Conservation (phyloP, 2,113 vertebrate genomes). For the Antigone vipio region DNA sequence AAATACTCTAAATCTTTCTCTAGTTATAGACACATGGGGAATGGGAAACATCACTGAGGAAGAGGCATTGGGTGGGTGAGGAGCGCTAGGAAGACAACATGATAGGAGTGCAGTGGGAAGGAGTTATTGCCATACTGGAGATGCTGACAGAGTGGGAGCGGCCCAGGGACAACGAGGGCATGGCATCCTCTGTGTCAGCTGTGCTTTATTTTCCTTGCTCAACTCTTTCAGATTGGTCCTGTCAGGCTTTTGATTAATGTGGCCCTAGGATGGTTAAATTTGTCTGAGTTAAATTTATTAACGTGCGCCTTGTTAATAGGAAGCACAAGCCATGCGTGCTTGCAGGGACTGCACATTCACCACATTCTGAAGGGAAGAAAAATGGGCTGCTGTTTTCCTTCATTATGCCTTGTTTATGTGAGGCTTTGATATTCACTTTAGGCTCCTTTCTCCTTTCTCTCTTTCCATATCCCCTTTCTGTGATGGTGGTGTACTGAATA, state of each 20-base stretch:
- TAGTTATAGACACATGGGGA: background rate
- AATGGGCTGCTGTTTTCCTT: conserved; percentile 37
- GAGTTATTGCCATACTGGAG: background rate
- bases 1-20: background rate
- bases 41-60: background rate
- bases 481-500: background rate
- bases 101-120: background rate
- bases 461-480: background rate
- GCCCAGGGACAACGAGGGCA: background rate
- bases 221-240: conserved; percentile 6
- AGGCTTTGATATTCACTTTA: background rate
- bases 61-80: background rate
- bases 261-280: background rate
- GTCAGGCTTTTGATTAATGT: conserved; percentile 39
- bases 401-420: conserved; percentile 14
- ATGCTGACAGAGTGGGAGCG: background rate
- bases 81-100: background rate
- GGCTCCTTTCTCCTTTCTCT: background rate
- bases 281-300: conserved; percentile 37
- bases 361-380: conserved; percentile 20
- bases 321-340: background rate
- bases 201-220: background rate
- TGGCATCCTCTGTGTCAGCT: background rate
- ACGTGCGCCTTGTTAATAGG: background rate
- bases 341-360: background rate